Evolutionary conservation across 2,113 vertebrate genomes (phyloP).

Genomic region (Apus apus): DNA sequence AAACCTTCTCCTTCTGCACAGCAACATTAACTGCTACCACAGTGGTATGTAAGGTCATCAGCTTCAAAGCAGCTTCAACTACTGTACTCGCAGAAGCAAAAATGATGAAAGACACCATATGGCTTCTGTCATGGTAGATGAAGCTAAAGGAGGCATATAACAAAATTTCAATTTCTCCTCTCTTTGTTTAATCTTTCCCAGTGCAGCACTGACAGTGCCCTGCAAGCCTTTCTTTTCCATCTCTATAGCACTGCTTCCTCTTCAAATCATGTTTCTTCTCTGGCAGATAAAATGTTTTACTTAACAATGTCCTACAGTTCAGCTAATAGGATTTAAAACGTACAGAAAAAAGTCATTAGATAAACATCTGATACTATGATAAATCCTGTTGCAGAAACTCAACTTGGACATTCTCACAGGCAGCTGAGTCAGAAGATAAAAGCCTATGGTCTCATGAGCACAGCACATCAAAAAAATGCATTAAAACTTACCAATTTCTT

Average conservation of each 20-base stretch:
- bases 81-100: slow-evolving; percentile 56
- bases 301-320: not conserved
- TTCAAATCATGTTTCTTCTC: not conserved
- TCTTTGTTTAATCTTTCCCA: slow-evolving; percentile 38
- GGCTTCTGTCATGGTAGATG: slow-evolving; percentile 63
- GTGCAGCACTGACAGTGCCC: not conserved
- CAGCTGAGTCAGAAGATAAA: slow-evolving; percentile 54
- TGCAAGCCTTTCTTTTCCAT: slow-evolving; percentile 26
- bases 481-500: slow-evolving; percentile 90
- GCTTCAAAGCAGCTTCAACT: slow-evolving; percentile 67
- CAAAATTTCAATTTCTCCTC: slow-evolving; percentile 47
- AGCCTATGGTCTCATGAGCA: not conserved
- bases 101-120: slow-evolving; percentile 65
- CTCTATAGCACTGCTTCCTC: not conserved
- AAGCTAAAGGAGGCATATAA: slow-evolving; percentile 43
- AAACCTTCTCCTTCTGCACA: slow-evolving; percentile 46
- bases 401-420: slow-evolving; percentile 8
- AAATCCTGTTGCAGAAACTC: slow-evolving; percentile 47
- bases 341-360: slow-evolving; percentile 24
- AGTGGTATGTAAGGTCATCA: slow-evolving; percentile 61
- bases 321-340: slow-evolving; percentile 39
- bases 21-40: slow-evolving; percentile 55
- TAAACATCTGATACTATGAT: slow-evolving; percentile 37
- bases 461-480: slow-evolving; percentile 49
- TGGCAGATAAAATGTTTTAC: slow-evolving; percentile 48